phyloP scores from a whole-genome alignment of 1,140 invertebrate genomes.

The Psilanteris sp. region DNA sequence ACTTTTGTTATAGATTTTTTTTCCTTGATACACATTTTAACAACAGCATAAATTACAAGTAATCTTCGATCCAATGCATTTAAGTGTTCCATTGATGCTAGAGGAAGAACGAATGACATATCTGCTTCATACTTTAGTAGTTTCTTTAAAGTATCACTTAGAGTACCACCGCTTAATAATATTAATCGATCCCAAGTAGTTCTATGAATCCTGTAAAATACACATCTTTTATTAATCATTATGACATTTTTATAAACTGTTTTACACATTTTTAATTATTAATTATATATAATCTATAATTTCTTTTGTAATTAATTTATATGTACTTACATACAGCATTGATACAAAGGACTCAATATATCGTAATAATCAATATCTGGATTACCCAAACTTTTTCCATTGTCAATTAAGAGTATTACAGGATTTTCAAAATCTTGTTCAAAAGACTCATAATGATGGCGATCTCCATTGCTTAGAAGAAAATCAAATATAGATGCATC shows the following conservation, averaged over 20 bases:
- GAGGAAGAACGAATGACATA: slow-evolving; percentile 79
- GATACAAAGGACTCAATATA: slow-evolving; percentile 93
- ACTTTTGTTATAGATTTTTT: slow-evolving; percentile 74
- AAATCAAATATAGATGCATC: slow-evolving; percentile 95
- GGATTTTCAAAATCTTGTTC: slow-evolving; percentile 81
- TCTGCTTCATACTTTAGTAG: slow-evolving; percentile 79
- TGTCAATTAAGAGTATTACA: slow-evolving; percentile 91
- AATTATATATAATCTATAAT: too few species aligned
- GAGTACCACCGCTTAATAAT: slow-evolving; percentile 83
- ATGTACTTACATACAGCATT: slow-evolving; percentile 91
- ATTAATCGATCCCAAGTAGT: slow-evolving; percentile 86
- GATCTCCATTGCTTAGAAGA: slow-evolving; percentile 95
- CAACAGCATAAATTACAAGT: slow-evolving; percentile 85
- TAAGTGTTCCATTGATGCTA: slow-evolving; percentile 88
- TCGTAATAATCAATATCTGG: slow-evolving; percentile 90
- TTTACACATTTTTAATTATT: too few species aligned
- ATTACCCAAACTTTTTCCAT: slow-evolving; percentile 96
- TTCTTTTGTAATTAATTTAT: neutral
- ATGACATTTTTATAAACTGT: too few species aligned
- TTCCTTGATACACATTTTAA: slow-evolving; percentile 85
- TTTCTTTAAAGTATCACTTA: slow-evolving; percentile 81
- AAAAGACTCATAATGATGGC: slow-evolving; percentile 94
- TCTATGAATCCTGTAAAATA: slow-evolving; percentile 84
- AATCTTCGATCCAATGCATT: slow-evolving; percentile 89
- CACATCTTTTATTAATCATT: too few species aligned